Base-by-base conservation (phyloP, 2,888 invertebrate species). In the Noctua fimbriata region DNA sequence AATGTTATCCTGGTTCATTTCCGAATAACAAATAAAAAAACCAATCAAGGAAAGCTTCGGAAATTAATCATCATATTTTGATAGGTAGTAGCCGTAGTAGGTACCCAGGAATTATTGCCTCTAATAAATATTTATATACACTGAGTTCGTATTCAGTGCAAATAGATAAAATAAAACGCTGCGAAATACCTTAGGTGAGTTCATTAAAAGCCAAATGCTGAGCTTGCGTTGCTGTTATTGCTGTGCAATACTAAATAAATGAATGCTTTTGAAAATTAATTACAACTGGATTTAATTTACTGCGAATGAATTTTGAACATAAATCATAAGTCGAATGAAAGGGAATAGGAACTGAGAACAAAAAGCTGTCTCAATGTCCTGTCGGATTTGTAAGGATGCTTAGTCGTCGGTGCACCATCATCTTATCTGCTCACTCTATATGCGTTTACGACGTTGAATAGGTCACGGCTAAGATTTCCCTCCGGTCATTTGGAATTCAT, bases 381-480 rank as follows among this genome's bases (percentile, higher is more conserved):
- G 73, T 63, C 18, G 77, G 73, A 77, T 77, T 85, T 85, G 85
- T 85, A 85, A 86, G 79, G 85, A 86, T 76, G 76, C 69, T 65
- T 69, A 78, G 83, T 66, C 75, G 67, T 69, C 21, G 73, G 74
- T 41, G 76, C 36, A 74, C 47, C 78, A 74, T 86, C 84, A 79
- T 90, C 89, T 88, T 87, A 88, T 82, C 87, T 88, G 82, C 86
- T 86, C 80, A 84, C 85, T 88, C 89, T 90, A 89, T 92, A 91
- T 90, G 89, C 92, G 77, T 94, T 94, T 93, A 93, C 92, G 92
- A 88, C 92, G 89, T 94, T 96, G 97, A 97, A 96, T 95, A 93
- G 96, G 96, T 96, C 96, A 96, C 94, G 96, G 96, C 94, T 96
- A 96, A 96, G 96, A 96, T 97, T 96, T 97, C 97, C 97, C 97